Evolutionary conservation across 2,113 vertebrate genomes (phyloP), one percentile per base, ranked within the genome.

Genomic region (Siniperca chuatsi): DNA sequence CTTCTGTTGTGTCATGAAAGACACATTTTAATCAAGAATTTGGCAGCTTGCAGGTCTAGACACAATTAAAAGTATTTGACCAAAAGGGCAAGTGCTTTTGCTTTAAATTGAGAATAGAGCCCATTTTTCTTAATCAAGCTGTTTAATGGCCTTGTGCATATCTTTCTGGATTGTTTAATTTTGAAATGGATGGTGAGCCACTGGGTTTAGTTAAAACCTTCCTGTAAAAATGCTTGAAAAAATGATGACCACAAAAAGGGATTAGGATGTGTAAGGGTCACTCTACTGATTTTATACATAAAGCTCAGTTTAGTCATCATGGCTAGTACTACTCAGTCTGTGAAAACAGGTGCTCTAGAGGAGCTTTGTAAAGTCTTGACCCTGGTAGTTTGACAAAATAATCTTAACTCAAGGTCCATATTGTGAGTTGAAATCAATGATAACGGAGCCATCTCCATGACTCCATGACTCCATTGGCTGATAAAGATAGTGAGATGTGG

Each of bases 1-100:
- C 75, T 42, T 4, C 60, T 1, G 4, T 40, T 1, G 44, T 23
- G 5, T 86, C 75, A 8, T 57, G 0, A 84, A 71, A 73, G 69
- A 71, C 61, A 20, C 79, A 77, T 89, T 89, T 87, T 84, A 85
- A 92, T 87, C 77, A 88, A 68, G 37, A 42, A 50, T 80, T 60
- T 87, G 80, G 80, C 80, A 85, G 84, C 75, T 72, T 57, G 70
- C 54, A 69, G 68, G 71, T 75, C 44, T 55, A 42, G 73, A 83
- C 29, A 57, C 68, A 6, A 48, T 69, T 72, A 29, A 61, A 79
- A 81, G 58, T 13, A 78, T 70, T 69, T 57, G 72, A 82, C 33
- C 78, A 77, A 80, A 84, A 80, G 77, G 71, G 57, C 57, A 78
- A 72, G 33, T 65, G 60, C 0, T 21, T 10, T 58, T 10, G 54